Conservation (phyloP, 2,797 vertebrate species). For the Phylloscopus collybita region DNA sequence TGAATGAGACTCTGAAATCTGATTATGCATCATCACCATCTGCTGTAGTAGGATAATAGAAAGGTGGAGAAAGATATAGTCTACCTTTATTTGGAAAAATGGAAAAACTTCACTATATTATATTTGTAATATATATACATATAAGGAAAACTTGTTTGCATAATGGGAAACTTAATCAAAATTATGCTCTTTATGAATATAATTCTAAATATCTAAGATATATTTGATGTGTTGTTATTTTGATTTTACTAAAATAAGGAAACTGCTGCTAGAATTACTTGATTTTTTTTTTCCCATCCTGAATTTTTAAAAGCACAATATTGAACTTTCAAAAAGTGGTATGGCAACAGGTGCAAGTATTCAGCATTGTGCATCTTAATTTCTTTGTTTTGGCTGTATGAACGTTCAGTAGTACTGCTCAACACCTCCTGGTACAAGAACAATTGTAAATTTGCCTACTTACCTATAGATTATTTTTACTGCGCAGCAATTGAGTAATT, state of each 20-base stretch:
- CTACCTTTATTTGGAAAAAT: slow-evolving; percentile 22
- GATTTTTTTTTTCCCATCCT: neutral
- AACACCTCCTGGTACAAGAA: slow-evolving; percentile 38
- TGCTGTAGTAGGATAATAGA: slow-evolving; percentile 52
- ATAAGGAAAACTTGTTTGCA: neutral
- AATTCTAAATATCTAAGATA: neutral
- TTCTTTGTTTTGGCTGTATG: slow-evolving; percentile 55
- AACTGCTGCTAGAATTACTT: neutral
- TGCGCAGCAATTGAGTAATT: slow-evolving; percentile 51
- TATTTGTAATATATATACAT: neutral
- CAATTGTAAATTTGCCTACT: slow-evolving; percentile 57
- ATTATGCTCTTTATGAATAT: neutral
- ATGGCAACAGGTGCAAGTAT: slow-evolving; percentile 64
- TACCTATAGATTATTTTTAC: slow-evolving; percentile 60
- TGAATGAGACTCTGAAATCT: slow-evolving; percentile 61
- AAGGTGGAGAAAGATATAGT: neutral
- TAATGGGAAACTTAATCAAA: neutral
- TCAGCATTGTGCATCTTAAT: slow-evolving; percentile 35
- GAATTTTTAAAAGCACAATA: slow-evolving; percentile 25
- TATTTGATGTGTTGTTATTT: neutral
- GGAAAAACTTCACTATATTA: neutral
- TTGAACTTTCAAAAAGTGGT: neutral
- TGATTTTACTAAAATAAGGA: slow-evolving; percentile 32
- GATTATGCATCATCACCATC: slow-evolving; percentile 64
- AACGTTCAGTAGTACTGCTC: slow-evolving; percentile 60